Base-by-base conservation (phyloP, 2,888 invertebrate genomes). In the Synergus laeviventris region DNA sequence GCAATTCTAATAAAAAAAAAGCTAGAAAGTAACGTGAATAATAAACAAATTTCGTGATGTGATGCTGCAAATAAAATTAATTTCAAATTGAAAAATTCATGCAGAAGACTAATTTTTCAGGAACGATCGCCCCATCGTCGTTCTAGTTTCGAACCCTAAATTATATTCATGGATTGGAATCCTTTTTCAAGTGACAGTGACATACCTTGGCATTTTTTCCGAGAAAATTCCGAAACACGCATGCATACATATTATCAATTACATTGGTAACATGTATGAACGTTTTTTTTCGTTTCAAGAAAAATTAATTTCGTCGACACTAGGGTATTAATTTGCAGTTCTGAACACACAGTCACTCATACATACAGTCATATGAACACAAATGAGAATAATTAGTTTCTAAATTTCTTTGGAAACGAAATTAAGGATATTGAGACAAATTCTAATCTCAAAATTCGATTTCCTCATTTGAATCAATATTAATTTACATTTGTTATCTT, bases 201-300 rank as follows among this genome's bases (percentile, higher is more conserved):
- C 70, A 70, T 70, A 70, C 70, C 70, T 70, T 70, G 70, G 70
- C 70, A 70, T 70, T 70, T 70, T 66, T 70, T 70, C 45, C 39
- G 59, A 70, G 9, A 24, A 31, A 70, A 70, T 45, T 31, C 16
- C 21, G 21, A 56, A 56, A 3, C 21, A 56, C 56, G 18, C n/a
- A n/a, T n/a, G n/a, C 59, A 59, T 24, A 59, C 24, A 59, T 59
- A 9, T 59, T 21, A 59, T 59, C 59, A 59, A 59, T 59, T 21
- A 12, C n/a, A 21, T 21, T 59, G 59, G 24, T 14, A 59, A 59
- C 21, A 59, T 56, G 21, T 56, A 56, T 59, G 59, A 24, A 4
- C 12, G 1, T 11, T 24, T 59, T 59, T 59, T 24, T 59, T 59
- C 12, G 24, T 24, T 54, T 54, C 54, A 54, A 54, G 18, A 59